Conservation (phyloP, 2,797 vertebrate genomes). For the Halcyon leucocephala region DNA sequence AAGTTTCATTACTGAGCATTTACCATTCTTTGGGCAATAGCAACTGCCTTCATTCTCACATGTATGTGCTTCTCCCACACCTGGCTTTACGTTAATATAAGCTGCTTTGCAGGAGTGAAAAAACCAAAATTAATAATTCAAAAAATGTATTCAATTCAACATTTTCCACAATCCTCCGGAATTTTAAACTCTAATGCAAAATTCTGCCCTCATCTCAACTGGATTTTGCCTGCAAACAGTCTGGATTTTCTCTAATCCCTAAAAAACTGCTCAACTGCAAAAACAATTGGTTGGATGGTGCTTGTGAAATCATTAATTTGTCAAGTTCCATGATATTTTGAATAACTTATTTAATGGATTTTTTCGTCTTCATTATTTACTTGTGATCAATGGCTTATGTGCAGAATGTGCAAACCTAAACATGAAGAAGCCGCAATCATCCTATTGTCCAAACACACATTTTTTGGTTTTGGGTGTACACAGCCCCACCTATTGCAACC, state of each 20-base stretch:
- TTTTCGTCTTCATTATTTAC: constrained; percentile 1
- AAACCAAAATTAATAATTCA: background rate
- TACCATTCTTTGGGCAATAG: background rate
- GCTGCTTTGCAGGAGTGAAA: background rate
- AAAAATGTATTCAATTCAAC: background rate
- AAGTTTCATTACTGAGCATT: background rate
- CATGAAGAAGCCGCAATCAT: background rate
- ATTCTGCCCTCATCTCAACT: background rate
- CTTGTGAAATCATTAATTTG: constrained; percentile 10
- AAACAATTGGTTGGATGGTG: background rate
- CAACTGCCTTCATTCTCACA: background rate
- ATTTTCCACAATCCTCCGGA: background rate
- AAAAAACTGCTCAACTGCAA: background rate
- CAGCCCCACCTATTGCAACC: background rate
- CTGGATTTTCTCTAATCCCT: constrained; percentile 2
- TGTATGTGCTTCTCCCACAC: background rate
- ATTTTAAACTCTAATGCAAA: background rate
- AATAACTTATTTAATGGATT: constrained; percentile 28
- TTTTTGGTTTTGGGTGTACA: constrained; percentile 32
- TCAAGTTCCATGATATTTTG: constrained; percentile 16
- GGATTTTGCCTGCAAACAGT: background rate
- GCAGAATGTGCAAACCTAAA: constrained; percentile 38
- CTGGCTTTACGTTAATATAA: background rate
- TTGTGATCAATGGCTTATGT: background rate
- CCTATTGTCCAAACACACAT: background rate